Base-by-base conservation (phyloP, 2,113 vertebrate species). In the Pica pica region DNA sequence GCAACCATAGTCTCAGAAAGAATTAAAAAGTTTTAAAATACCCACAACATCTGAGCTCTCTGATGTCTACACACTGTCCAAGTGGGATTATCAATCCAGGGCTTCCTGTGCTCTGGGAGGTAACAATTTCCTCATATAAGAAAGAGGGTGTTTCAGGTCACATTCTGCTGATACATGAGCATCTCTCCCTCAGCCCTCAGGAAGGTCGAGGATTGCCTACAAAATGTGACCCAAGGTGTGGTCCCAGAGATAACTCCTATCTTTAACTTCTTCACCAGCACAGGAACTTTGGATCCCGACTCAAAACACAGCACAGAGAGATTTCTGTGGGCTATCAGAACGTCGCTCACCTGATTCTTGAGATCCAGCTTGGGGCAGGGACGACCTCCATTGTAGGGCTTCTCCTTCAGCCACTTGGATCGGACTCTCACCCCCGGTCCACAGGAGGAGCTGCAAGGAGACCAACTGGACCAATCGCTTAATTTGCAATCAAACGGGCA, bases 401-500 rank as follows among this genome's bases (percentile, higher is more conserved):
- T 99, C 94, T 99, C 99, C 78, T 99, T 98, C 24, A 99, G 98
- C 99, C 99, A 99, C 94, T 98, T 99, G 81, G 98, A 99, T 78
- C 99, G 96, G 89, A 98, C 98, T 97, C 98, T 99, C 87, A 99
- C 96, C 69, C 99, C 99, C 1, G 98, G 97, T 15, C 99, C 99
- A 95, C 99, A 99, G 21, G 98, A 98, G 7, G 98, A 98, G 91
- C 99, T 99, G 98, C 99, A 99, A 56, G 98, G 80, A 6, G 98
- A 98, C 99, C 99, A 99, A 15, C 96, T 87, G 35, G 99, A 99
- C 99, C 99, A 99, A 16, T 98, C 98, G 7, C 99, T 99, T 96
- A 99, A 98, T 93, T 98, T 99, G 97, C 99, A 99, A 97, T 99
- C 99, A 74, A 99, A 98, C 8, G 99, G 99, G 77, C 99, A 99